These are phyloP conservation scores for Agrochola macilenta DNA, from an alignment of 2,888 invertebrate species.

Conservation along the genomic window DNA sequence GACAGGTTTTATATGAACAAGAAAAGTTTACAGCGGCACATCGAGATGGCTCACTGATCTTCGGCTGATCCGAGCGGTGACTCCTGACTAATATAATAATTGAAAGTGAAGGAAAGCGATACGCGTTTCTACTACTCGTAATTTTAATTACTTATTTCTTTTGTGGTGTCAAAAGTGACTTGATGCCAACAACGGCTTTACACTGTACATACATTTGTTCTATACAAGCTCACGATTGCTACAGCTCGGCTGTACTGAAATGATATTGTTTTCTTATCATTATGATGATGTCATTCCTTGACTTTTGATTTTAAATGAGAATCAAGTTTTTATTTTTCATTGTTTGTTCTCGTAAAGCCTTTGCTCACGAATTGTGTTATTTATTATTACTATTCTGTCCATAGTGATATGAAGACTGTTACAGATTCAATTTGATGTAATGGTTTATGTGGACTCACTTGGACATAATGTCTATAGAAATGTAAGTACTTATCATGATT, in stretches of 20 bases:
- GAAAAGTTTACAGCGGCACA: constrained; percentile 89
- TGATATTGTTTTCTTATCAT: constrained; percentile 67
- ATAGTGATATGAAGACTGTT: constrained; percentile 78
- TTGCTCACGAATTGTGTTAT: constrained; percentile 86
- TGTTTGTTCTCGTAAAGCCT: constrained; percentile 75
- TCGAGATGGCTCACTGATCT: constrained; percentile 89
- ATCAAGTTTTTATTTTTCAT: constrained; percentile 69
- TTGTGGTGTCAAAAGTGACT: constrained; percentile 46
- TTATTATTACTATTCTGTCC: constrained; percentile 80
- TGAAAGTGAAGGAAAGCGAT: constrained; percentile 55
- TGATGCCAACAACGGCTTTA: constrained; percentile 43
- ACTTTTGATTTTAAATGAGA: constrained; percentile 72
- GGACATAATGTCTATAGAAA: constrained; percentile 68
- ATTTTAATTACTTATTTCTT: constrained; percentile 48
- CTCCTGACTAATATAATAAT: constrained; percentile 49
- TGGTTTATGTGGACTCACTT: constrained; percentile 70
- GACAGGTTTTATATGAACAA: constrained; percentile 90
- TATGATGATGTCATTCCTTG: constrained; percentile 78
- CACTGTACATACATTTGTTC: constrained; percentile 64
- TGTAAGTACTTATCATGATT: constrained; percentile 80
- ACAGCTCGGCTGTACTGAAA: constrained; percentile 61
- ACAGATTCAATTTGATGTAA: constrained; percentile 71
- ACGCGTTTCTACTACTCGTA: constrained; percentile 56
- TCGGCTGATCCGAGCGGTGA: constrained; percentile 41
- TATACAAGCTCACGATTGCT: constrained; percentile 41